Evolutionary conservation across 2,888 invertebrate genomes (phyloP).

Genomic region (Dasysyrphus tricinctus): DNA sequence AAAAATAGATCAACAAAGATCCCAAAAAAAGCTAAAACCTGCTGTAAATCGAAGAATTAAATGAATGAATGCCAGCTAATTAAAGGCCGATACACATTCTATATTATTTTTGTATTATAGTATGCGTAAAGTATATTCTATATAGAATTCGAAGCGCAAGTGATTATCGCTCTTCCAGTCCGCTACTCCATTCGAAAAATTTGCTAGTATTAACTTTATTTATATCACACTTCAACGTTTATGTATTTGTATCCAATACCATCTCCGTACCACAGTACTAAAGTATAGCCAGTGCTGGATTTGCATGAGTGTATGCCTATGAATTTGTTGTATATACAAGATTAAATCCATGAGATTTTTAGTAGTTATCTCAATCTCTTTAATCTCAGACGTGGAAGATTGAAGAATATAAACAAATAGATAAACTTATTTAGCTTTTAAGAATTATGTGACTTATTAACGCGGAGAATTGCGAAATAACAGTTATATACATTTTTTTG

Average conservation of each 20-base stretch:
- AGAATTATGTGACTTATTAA: too few species aligned
- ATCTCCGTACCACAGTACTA: neutral
- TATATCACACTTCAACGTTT: slow-evolving; percentile 49
- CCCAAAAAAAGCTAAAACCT: slow-evolving; percentile 2
- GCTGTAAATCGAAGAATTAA: slow-evolving; percentile 13
- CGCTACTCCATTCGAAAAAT: slow-evolving; percentile 36
- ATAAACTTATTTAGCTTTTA: too few species aligned
- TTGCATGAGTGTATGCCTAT: neutral
- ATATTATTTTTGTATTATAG: slow-evolving; percentile 23
- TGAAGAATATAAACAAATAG: neutral
- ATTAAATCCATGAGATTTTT: neutral
- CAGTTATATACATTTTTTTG: too few species aligned
- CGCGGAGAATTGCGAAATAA: too few species aligned
- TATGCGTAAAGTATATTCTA: slow-evolving; percentile 31
- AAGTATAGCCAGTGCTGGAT: slow-evolving; percentile 17
- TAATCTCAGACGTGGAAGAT: neutral
- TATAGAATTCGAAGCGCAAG: slow-evolving; percentile 33
- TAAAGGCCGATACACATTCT: slow-evolving; percentile 25
- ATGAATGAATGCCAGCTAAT: slow-evolving; percentile 47
- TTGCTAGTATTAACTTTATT: slow-evolving; percentile 52
- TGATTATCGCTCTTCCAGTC: slow-evolving; percentile 46
- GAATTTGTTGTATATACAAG: neutral
- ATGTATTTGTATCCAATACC: slow-evolving; percentile 32
- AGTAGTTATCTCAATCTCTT: neutral
- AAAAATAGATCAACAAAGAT: slow-evolving; percentile 10